A percentile compares a stretch with the other conserved stretches of the same genome.
phyloP scores from a whole-genome alignment of 2,113 vertebrate species.

The Vanacampus margaritifer region DNA sequence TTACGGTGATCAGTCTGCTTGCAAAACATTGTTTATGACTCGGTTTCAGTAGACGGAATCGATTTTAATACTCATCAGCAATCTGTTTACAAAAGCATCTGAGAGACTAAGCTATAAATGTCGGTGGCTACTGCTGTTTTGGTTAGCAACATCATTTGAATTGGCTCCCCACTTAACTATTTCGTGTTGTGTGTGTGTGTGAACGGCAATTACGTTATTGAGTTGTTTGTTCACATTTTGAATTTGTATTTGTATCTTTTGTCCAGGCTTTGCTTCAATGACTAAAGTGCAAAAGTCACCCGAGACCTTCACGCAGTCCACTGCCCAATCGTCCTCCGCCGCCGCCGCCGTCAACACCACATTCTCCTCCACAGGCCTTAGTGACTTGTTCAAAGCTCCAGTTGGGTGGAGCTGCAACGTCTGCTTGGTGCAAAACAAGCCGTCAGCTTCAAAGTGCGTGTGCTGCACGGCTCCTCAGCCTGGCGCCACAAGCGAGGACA shows the following conservation, averaged over 20 bases:
- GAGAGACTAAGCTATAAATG: too few relatives aligned
- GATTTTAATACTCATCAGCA: too few relatives aligned
- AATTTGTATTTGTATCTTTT: background rate
- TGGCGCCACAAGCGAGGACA: constrained; percentile 56
- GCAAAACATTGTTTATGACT: too few relatives aligned
- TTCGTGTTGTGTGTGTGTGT: too few relatives aligned
- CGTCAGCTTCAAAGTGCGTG: constrained; percentile 77
- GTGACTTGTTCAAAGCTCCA: constrained; percentile 73
- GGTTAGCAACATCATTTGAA: too few relatives aligned
- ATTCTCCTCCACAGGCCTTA: constrained; percentile 66
- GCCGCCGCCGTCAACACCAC: constrained; percentile 45
- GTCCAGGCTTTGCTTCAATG: constrained; percentile 78
- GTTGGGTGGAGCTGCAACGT: constrained; percentile 78
- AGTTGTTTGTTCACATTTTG: too few relatives aligned
- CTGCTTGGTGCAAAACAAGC: constrained; percentile 79
- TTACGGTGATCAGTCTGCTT: too few relatives aligned
- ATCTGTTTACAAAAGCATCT: too few relatives aligned
- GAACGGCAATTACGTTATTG: too few relatives aligned
- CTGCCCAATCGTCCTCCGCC: constrained; percentile 23
- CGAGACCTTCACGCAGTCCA: constrained; percentile 48
- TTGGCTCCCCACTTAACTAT: too few relatives aligned
- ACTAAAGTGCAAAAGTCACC: constrained; percentile 48
- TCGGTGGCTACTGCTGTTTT: too few relatives aligned
- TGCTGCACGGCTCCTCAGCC: constrained; percentile 76
- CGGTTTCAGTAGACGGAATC: too few relatives aligned